These are phyloP conservation scores for Brachionus manjavacas DNA, from an alignment of 1,140 invertebrate species.

Conservation along the genomic window DNA sequence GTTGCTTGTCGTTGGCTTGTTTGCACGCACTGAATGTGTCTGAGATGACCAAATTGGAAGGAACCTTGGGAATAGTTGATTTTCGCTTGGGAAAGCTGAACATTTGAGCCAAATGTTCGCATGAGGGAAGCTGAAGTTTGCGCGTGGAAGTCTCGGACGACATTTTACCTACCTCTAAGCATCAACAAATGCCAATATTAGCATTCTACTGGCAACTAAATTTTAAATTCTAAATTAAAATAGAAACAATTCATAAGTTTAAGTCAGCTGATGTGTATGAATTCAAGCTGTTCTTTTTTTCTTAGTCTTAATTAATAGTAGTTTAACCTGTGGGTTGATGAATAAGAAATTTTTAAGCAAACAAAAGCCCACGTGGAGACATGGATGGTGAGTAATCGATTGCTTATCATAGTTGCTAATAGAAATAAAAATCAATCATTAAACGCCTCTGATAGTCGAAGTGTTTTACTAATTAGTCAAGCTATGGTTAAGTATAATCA, in stretches of 20 bases:
- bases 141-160: neutral
- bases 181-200: neutral
- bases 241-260: neutral
- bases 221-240: slow-evolving; percentile 7
- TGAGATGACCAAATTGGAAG: slow-evolving; percentile 5
- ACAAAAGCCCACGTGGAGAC: neutral
- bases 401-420: neutral
- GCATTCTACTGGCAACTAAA: neutral
- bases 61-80: slow-evolving; percentile 29
- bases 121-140: neutral
- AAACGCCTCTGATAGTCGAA: neutral
- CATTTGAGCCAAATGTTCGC: neutral
- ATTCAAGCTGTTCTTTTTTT: neutral
- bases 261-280: neutral
- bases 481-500: neutral
- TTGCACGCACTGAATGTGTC: neutral
- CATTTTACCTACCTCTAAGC: neutral
- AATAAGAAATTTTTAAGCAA: neutral
- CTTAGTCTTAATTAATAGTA: neutral
- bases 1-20: neutral
- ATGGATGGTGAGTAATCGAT: neutral
- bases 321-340: neutral
- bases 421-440: neutral
- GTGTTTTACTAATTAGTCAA: neutral
- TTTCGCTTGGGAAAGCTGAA: neutral